phyloP scores from a whole-genome alignment of 2,797 vertebrate genomes.

The Dallia pectoralis region DNA sequence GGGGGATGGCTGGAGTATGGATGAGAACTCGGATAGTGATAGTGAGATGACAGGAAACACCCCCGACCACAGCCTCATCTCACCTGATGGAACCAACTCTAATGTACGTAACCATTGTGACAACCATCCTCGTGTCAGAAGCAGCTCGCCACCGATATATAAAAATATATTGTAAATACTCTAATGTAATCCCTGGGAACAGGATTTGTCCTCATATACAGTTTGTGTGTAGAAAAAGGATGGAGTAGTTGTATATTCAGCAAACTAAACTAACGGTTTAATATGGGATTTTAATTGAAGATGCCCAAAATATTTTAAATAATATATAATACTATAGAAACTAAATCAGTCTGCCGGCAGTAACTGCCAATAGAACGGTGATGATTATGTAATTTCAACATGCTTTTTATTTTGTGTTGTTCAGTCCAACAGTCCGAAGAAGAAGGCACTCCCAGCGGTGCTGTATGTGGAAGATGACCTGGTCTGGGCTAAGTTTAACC shows the following conservation, averaged over 20 bases:
- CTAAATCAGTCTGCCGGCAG: background rate
- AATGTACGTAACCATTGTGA: slow-evolving; percentile 60
- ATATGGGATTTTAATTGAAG: background rate
- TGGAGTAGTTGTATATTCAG: background rate
- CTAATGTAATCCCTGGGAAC: background rate
- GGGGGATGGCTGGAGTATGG: slow-evolving; percentile 73
- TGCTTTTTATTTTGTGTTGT: slow-evolving; percentile 39
- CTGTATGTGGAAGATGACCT: slow-evolving; percentile 89
- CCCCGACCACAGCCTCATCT: slow-evolving; percentile 58
- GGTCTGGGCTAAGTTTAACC: slow-evolving; percentile 98
- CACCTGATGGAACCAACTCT: slow-evolving; percentile 69
- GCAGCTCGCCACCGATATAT: background rate
- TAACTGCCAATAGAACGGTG: background rate
- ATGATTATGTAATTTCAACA: slow-evolving; percentile 9
- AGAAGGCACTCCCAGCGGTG: slow-evolving; percentile 79
- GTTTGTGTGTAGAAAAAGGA: background rate
- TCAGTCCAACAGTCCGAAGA: slow-evolving; percentile 80
- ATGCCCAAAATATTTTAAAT: background rate
- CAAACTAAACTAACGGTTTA: background rate
- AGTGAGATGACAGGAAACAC: slow-evolving; percentile 65
- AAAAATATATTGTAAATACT: slow-evolving; percentile 1
- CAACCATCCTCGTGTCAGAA: background rate
- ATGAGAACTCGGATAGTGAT: slow-evolving; percentile 75
- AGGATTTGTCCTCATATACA: background rate
- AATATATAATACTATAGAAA: background rate